These are phyloP conservation scores for Sebastolobus alascanus DNA, from an alignment of 2,797 vertebrate species.

Conservation along the genomic window DNA sequence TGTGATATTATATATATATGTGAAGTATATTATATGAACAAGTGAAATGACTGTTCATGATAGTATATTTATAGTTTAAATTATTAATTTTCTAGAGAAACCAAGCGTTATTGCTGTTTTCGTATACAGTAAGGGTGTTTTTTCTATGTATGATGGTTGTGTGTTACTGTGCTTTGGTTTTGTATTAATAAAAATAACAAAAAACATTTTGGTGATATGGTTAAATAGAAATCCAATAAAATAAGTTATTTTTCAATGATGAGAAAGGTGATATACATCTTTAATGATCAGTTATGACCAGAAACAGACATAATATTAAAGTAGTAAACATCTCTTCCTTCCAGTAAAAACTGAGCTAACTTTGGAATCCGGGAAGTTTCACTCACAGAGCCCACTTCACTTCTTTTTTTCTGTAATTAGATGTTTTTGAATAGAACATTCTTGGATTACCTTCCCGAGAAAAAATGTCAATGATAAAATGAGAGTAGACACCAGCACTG, in stretches of 20 bases:
- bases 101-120: not conserved
- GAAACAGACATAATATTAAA: not conserved
- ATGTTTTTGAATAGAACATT: constrained; percentile 57
- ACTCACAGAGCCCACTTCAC: constrained; percentile 15
- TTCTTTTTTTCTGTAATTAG: constrained; percentile 26
- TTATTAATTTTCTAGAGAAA: not conserved
- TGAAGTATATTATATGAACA: not conserved
- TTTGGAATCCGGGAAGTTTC: constrained; percentile 40
- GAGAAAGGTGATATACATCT: not conserved
- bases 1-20: not conserved
- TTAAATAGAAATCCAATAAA: not conserved
- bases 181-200: not conserved
- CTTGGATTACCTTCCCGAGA: constrained; percentile 64
- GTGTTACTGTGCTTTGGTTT: not conserved
- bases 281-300: not conserved
- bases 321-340: constrained; percentile 12
- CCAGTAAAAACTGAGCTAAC: constrained; percentile 37
- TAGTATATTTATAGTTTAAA: not conserved
- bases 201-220: not conserved
- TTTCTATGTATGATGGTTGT: not conserved
- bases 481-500: constrained; percentile 60
- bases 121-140: not conserved
- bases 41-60: not conserved
- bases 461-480: constrained; percentile 71
- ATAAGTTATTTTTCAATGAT: not conserved